Evolutionary conservation across 2,797 vertebrate species (phyloP).

Genomic region (Cyclopterus lumpus): DNA sequence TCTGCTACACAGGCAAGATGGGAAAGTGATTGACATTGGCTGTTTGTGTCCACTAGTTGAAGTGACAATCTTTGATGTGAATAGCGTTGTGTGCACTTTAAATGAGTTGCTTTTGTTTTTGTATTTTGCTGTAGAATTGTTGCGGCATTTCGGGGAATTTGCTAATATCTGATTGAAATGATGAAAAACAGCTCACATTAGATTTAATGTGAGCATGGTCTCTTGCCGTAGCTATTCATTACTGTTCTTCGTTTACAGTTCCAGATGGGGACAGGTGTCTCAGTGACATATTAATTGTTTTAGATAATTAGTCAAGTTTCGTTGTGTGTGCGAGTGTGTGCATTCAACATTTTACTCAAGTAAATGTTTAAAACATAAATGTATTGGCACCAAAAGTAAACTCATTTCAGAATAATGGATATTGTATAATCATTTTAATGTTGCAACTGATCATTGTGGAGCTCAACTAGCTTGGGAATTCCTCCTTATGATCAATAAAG

Average conservation of each 20-base stretch:
- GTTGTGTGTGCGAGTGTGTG: not conserved
- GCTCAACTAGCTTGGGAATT: not conserved
- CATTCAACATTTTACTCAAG: not conserved
- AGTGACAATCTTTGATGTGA: not conserved
- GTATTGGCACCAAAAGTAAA: not conserved
- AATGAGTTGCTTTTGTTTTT: not conserved
- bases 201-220: slow-evolving; percentile 4
- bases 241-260: not conserved
- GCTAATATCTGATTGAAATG: not conserved
- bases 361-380: not conserved
- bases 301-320: not conserved
- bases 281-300: not conserved
- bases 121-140: not conserved
- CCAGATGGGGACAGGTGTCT: slow-evolving; percentile 6
- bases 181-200: not conserved
- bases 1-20: slow-evolving; percentile 70
- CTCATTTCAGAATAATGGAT: not conserved
- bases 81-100: not conserved
- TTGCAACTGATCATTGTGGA: not conserved
- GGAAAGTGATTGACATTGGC: slow-evolving; percentile 69
- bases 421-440: not conserved
- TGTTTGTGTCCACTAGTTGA: slow-evolving; percentile 3
- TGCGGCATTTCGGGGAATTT: not conserved
- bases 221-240: not conserved
- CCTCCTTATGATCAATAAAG: not conserved